A percentile compares a stretch with the other conserved stretches of the same genome.
Evolutionary conservation across 2,113 vertebrate genomes (phyloP).

Genomic region (Corvus moneduloides): DNA sequence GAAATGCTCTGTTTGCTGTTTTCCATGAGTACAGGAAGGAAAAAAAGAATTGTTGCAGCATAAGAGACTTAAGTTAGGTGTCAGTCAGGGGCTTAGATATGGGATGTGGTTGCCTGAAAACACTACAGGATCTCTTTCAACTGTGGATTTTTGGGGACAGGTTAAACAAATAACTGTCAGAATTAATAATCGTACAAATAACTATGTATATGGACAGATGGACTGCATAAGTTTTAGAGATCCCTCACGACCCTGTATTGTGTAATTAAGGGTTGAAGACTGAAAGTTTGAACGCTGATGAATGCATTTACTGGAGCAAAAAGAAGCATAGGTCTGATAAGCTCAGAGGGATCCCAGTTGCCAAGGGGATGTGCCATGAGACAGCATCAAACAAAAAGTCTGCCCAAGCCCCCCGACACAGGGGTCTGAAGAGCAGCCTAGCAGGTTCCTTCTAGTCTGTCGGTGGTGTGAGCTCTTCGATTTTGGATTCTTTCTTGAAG

Average conservation of each 20-base stretch:
- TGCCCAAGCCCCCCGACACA: accelerated
- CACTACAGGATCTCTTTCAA: neutral
- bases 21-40: neutral
- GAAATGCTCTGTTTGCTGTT: neutral
- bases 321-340: neutral
- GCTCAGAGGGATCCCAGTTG: neutral
- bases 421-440: neutral
- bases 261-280: neutral
- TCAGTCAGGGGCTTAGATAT: neutral
- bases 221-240: neutral
- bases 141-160: neutral
- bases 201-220: neutral
- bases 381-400: neutral
- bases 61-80: neutral
- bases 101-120: neutral
- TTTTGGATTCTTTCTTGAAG: neutral
- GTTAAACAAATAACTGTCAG: neutral
- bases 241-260: neutral
- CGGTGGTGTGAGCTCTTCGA: neutral
- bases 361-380: neutral
- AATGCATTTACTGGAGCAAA: neutral
- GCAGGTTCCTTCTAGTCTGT: neutral
- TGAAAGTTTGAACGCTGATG: neutral
- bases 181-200: neutral
- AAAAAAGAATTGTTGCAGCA: neutral